Conservation (phyloP, 2,113 vertebrate genomes). For the Dasypus novemcinctus region DNA sequence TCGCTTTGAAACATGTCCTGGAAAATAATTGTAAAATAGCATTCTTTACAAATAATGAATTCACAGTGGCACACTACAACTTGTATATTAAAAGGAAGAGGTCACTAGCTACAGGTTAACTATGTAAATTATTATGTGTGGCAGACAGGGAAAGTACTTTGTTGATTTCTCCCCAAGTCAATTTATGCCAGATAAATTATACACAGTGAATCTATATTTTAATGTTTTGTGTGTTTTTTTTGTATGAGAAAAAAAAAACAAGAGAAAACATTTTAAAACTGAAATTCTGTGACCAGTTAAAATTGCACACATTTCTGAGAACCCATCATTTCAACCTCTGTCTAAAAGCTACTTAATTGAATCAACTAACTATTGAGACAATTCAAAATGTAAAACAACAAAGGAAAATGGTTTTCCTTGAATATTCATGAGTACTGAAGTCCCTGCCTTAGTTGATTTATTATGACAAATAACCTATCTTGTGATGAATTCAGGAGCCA, state of each 20-base stretch:
- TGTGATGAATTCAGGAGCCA: background rate
- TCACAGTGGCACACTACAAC: background rate
- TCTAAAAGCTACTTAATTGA: constrained; percentile 10
- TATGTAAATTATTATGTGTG: constrained; percentile 38
- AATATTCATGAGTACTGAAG: background rate
- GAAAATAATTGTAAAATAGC: constrained; percentile 10
- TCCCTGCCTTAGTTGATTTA: background rate
- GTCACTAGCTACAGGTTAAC: background rate
- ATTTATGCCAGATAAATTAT: background rate
- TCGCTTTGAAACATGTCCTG: constrained; percentile 24
- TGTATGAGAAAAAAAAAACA: constrained; percentile 25
- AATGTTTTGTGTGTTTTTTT: background rate
- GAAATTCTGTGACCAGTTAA: background rate
- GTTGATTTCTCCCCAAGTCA: background rate
- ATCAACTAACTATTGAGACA: background rate
- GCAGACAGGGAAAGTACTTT: background rate
- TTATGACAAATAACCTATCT: background rate
- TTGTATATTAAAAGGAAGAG: constrained; percentile 34
- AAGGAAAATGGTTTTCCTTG: background rate
- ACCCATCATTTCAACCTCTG: background rate
- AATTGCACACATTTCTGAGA: background rate
- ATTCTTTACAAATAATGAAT: constrained; percentile 19
- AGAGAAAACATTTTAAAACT: background rate
- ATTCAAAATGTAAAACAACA: background rate
- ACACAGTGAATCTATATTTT: background rate